Percentiles rank a stretch among this genome's conserved stretches.
phyloP scores from a whole-genome alignment of 1,140 invertebrate species.

The Ips nitidus region DNA sequence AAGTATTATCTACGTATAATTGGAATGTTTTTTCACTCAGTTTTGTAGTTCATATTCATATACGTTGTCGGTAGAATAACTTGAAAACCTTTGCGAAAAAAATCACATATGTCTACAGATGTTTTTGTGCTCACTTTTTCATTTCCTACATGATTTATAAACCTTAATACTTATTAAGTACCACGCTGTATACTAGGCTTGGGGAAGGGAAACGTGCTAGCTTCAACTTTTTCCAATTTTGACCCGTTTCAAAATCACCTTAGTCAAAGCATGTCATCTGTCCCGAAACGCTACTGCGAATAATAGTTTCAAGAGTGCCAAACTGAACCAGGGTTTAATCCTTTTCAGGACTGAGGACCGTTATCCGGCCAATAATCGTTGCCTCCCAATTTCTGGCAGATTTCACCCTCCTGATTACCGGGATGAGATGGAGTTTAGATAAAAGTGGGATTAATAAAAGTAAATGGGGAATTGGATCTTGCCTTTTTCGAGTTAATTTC shows the following conservation, averaged over 20 bases:
- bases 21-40: too few species aligned
- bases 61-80: too few species aligned
- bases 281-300: not conserved
- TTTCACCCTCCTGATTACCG: conserved; percentile 10
- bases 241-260: not conserved
- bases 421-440: conserved; percentile 20
- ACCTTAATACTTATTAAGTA: too few species aligned
- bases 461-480: conserved; percentile 18
- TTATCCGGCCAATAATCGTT: conserved; percentile 19
- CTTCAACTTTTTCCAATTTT: not conserved
- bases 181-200: too few species aligned
- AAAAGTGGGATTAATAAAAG: conserved; percentile 18
- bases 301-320: conserved; percentile 2
- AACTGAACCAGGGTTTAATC: conserved; percentile 9
- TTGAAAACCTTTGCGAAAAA: too few species aligned
- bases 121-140: too few species aligned
- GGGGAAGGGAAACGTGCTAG: too few species aligned
- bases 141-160: too few species aligned
- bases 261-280: not conserved
- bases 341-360: conserved; percentile 10
- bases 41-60: too few species aligned
- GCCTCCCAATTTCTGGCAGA: conserved; percentile 12
- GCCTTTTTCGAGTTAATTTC: conserved; percentile 14
- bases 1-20: too few species aligned
- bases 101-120: too few species aligned